Base-by-base conservation (phyloP, 2,797 vertebrate genomes). In the Poecilia velifera region DNA sequence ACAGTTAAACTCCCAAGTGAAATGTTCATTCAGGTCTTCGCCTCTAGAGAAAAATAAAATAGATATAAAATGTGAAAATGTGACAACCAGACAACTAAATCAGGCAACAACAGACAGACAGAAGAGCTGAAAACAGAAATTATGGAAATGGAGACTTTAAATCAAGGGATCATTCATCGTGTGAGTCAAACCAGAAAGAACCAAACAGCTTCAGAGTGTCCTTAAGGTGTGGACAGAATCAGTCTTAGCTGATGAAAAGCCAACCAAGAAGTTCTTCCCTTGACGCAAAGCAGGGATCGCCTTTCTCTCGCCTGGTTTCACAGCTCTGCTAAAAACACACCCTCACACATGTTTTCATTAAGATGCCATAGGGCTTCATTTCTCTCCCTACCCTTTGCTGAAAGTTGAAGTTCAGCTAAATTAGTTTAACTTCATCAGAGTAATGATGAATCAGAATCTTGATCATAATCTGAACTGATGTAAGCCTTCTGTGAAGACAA, bases 221-320 rank as follows among this genome's bases (percentile, higher is more conserved):
- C 72, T 79, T 6, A 31, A 80, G 84, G 87, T 87, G 90, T 75
- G 87, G 90, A 93, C 87, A 85, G 81, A 72, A 10, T 77, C 77
- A 70, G 83, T 68, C 51, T 72, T 57, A 81, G 85, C 77, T 91
- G 91, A 90, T 84, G 78, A 87, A 91, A 91, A 79, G 76, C 79
- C 86, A 80, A 78, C 76, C 49, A 81, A 89, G 86, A 80, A 84
- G 83, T 87, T 88, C 83, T 86, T 46, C 90, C 85, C 88, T 76
- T 79, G 89, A 92, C 86, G 85, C 90, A 89, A 77, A 86, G 77
- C 82, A 22, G 71, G 62, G 88, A 93, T 94, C 91, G 39, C 46
- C 80, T 93, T 91, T 86, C 92, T 82, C 78, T 90, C 88, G 12
- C 0, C 86, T 88, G 88, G 79, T 70, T 91, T 86, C 89, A 87